These are phyloP conservation scores for Synanceia verrucosa DNA, from an alignment of 2,797 vertebrate genomes.

Conservation along the genomic window DNA sequence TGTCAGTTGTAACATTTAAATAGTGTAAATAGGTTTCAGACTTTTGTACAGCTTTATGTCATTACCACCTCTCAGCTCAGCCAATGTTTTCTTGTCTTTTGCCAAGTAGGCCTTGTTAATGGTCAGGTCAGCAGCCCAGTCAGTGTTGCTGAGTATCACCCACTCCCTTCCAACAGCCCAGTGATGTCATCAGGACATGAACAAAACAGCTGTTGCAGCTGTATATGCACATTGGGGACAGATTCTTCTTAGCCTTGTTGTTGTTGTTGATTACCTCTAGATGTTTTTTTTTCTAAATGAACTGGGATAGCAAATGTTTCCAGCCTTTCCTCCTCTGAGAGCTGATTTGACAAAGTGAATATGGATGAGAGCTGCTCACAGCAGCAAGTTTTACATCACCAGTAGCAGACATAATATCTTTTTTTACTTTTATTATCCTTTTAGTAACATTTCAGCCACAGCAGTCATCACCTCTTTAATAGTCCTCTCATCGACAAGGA, in stretches of 20 bases:
- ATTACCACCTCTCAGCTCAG: neutral
- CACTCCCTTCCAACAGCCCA: neutral
- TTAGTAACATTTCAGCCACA: too few relatives aligned
- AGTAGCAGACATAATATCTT: too few relatives aligned
- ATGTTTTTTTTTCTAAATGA: too few relatives aligned
- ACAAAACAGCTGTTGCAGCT: neutral
- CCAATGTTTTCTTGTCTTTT: conserved; percentile 14
- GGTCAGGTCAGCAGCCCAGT: conserved; percentile 14
- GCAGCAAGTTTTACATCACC: too few relatives aligned
- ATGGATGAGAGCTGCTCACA: too few relatives aligned
- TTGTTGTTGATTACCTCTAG: neutral
- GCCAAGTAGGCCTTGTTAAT: conserved; percentile 12
- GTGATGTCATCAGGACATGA: neutral
- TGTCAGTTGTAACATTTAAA: neutral
- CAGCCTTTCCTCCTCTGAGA: too few relatives aligned
- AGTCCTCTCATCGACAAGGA: too few relatives aligned
- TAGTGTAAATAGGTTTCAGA: neutral
- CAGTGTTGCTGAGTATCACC: neutral
- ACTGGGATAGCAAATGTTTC: too few relatives aligned
- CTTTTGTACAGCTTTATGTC: neutral
- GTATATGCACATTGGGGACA: neutral
- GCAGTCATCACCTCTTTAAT: too few relatives aligned
- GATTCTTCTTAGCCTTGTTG: neutral
- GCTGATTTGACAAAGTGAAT: too few relatives aligned
- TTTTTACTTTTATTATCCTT: too few relatives aligned